Percentiles rank a stretch among this genome's conserved stretches.
Conservation (phyloP, 2,797 vertebrate species). For the Ciconia nigra region DNA sequence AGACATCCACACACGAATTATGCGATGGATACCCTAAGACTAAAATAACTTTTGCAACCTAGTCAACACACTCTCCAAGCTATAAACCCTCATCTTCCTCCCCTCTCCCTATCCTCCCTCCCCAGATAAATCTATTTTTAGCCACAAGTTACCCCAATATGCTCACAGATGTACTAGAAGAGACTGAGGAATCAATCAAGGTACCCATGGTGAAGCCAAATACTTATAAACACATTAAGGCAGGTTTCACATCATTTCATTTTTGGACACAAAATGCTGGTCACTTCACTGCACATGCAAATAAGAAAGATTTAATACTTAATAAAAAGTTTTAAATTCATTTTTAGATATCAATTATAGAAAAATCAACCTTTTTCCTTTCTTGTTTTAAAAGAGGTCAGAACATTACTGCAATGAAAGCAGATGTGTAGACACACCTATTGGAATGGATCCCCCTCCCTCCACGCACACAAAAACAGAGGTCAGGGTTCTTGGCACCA, state of each 20-base stretch:
- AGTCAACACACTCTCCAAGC: neutral
- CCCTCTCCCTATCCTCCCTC: neutral
- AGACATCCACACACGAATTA: neutral
- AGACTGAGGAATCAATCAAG: slow-evolving; percentile 43
- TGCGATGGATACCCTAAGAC: neutral
- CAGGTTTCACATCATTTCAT: slow-evolving; percentile 49
- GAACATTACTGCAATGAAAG: slow-evolving; percentile 30
- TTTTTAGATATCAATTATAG: slow-evolving; percentile 52
- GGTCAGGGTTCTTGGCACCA: slow-evolving; percentile 40
- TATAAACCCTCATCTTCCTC: neutral
- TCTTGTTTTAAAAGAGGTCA: slow-evolving; percentile 36
- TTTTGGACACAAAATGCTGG: slow-evolving; percentile 52
- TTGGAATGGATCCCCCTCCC: slow-evolving; percentile 25
- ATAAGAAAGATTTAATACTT: slow-evolving; percentile 49
- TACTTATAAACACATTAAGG: slow-evolving; percentile 60
- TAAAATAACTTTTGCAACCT: neutral
- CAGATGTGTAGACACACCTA: slow-evolving; percentile 34
- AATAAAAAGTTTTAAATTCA: slow-evolving; percentile 57
- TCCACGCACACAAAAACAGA: neutral
- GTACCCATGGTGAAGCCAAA: slow-evolving; percentile 45
- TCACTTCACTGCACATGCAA: slow-evolving; percentile 55
- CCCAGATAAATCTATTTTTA: neutral
- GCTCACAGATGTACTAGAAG: slow-evolving; percentile 46
- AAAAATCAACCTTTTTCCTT: slow-evolving; percentile 53
- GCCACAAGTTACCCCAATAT: neutral